Evolutionary conservation across 1,140 invertebrate genomes (phyloP).

Genomic region (Drosophila quadrilineata): DNA sequence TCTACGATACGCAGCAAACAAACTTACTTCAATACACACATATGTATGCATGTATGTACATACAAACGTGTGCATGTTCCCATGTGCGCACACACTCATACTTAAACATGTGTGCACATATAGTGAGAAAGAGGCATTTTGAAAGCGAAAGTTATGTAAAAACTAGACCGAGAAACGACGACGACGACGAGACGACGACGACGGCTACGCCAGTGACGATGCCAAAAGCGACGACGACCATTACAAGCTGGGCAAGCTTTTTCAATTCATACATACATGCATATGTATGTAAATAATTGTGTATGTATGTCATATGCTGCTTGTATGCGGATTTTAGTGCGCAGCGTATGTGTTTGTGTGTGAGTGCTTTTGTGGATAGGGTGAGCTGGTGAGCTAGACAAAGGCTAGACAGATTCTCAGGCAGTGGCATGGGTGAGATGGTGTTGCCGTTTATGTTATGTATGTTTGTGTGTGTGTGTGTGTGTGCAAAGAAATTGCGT

Average conservation of each 20-base stretch:
- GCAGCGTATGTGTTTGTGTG: slow-evolving; percentile 12
- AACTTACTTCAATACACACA: slow-evolving; percentile 5
- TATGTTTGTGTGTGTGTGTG: no score
- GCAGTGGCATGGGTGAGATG: no score
- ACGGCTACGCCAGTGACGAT: not conserved
- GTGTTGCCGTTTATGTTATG: no score
- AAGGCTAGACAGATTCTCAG: slow-evolving; percentile 63
- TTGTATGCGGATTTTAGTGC: slow-evolving; percentile 15
- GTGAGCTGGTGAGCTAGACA: slow-evolving; percentile 53
- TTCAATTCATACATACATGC: not conserved
- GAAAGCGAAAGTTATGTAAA: slow-evolving; percentile 76
- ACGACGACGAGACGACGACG: slow-evolving; percentile 21
- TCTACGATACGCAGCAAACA: slow-evolving; percentile 56
- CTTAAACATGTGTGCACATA: not conserved
- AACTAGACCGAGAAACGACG: slow-evolving; percentile 56
- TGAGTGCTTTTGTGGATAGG: no score
- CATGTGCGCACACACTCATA: slow-evolving; percentile 5
- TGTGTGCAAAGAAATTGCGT: no score
- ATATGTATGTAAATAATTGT: not conserved
- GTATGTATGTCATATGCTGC: slow-evolving; percentile 10
- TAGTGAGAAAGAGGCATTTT: slow-evolving; percentile 14
- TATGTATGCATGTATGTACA: no score
- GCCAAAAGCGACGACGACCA: slow-evolving; percentile 35
- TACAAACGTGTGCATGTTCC: slow-evolving; percentile 2
- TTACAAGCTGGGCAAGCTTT: slow-evolving; percentile 41